Evolutionary conservation across 2,113 vertebrate species (phyloP).

Genomic region (Canis aureus): DNA sequence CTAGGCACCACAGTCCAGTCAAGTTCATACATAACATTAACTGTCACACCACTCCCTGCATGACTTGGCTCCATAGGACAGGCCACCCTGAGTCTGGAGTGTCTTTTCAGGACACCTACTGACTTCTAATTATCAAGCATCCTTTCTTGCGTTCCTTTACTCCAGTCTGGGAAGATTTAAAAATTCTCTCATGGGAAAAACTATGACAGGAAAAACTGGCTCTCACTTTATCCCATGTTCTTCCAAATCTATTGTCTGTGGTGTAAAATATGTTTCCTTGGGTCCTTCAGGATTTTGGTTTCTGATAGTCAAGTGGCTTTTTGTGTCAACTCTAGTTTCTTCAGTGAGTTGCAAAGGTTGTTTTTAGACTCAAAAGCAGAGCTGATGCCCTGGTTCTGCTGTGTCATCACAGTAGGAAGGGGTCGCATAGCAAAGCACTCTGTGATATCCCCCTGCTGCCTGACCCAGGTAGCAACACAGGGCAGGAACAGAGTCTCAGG

Average conservation of each 20-base stretch:
- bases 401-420: background rate
- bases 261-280: background rate
- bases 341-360: background rate
- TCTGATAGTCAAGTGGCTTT: background rate
- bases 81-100: background rate
- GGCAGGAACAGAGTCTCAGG: no score
- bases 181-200: background rate
- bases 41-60: fast-evolving
- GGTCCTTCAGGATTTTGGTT: background rate
- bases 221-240: background rate
- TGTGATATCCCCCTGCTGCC: background rate
- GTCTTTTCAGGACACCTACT: background rate
- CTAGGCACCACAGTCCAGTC: background rate
- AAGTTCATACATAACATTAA: background rate
- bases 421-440: background rate
- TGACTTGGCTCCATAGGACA: background rate
- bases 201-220: background rate
- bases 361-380: background rate
- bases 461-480: no score
- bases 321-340: background rate
- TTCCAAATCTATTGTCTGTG: background rate
- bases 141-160: background rate
- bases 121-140: background rate
- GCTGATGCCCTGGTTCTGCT: fast-evolving
- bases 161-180: background rate